Base-by-base conservation (phyloP, 1,140 invertebrate genomes). In the Hylaeus anthracinus region DNA sequence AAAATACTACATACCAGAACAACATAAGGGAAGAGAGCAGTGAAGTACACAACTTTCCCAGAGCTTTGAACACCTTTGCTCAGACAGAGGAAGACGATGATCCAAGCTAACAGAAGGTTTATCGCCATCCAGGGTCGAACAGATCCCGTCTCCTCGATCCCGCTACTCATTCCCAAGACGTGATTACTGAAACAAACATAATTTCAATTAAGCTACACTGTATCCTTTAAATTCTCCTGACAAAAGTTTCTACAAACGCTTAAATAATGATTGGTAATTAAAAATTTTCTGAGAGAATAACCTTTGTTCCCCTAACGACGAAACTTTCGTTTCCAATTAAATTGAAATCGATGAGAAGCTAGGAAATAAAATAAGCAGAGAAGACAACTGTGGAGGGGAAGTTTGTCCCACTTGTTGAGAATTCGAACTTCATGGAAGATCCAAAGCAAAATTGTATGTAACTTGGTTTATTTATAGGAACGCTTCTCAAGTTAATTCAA, bases 21-120 rank as follows among this genome's bases (percentile, higher is more conserved):
- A 37, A 98, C 95, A 90, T 98, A 98, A 1, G 97, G 97, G 88
- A 97, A 97, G 0, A 97, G 94, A 8, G 97, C 97, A 9, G 97
- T 98, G 84, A 98, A 97, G 89, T 97, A 98, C 4, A 97, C 97
- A 65, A 97, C 95, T 94, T 97, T 97, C 89, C 97, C 97, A 41
- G 97, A 97, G 82, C 96, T 97, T 90, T 97, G 96, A 12, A 98
- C 96, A 45, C 97, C 97, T 94, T 97, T 97, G 90, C 96, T 96
- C 41, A 98, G 94, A 89, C 96, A 97, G 48, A 97, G 94, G 87
- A 97, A 97, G 37, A 97, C 96, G 61, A 97, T 95, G 63, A 96
- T 88, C 97, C 97, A 98, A 65, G 96, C 96, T n/a, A 96, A 90
- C 1, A 97, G 93, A 5, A 97, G 93, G 92, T 96, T 97, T 3